phyloP scores from a whole-genome alignment of 2,888 invertebrate genomes.

The Leptothorax acervorum region DNA sequence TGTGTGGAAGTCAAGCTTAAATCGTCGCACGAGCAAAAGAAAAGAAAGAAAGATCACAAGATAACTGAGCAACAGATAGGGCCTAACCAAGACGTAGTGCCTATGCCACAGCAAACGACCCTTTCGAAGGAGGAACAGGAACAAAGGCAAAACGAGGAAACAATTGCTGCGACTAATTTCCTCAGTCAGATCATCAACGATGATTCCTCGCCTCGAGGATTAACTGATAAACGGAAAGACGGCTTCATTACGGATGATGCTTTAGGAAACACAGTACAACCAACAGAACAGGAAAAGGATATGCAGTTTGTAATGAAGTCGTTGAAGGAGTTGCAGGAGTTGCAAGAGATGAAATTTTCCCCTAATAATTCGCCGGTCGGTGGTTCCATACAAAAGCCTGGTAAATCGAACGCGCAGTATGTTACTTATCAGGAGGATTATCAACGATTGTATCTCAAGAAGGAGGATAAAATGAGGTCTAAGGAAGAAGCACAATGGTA shows the following conservation, averaged over 20 bases:
- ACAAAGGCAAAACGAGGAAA: constrained; percentile 84
- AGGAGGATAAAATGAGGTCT: constrained; percentile 80
- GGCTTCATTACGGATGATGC: constrained; percentile 73
- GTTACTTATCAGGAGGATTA: constrained; percentile 79
- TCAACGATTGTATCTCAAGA: constrained; percentile 80
- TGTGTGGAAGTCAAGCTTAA: constrained; percentile 75
- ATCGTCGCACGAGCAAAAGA: constrained; percentile 77
- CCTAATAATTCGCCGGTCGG: constrained; percentile 80
- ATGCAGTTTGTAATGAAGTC: constrained; percentile 84
- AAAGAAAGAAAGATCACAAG: constrained; percentile 77
- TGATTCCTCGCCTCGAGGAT: constrained; percentile 73
- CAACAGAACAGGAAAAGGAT: constrained; percentile 82
- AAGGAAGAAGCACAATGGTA: constrained; percentile 82
- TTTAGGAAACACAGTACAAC: constrained; percentile 68
- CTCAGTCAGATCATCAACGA: constrained; percentile 85
- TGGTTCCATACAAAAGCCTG: constrained; percentile 75
- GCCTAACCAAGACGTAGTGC: constrained; percentile 68
- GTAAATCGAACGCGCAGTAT: constrained; percentile 78
- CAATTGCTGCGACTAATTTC: constrained; percentile 85
- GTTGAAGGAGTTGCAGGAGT: constrained; percentile 83
- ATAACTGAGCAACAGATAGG: constrained; percentile 68
- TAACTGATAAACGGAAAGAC: constrained; percentile 78
- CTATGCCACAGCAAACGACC: constrained; percentile 68
- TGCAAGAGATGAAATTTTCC: constrained; percentile 81
- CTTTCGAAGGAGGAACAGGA: constrained; percentile 82